A percentile compares a stretch with the other conserved stretches of the same genome.
Evolutionary conservation across 37 sponge, comb jelly and placozoan genomes (phyloP).

Genomic region (Agelas oroides): DNA sequence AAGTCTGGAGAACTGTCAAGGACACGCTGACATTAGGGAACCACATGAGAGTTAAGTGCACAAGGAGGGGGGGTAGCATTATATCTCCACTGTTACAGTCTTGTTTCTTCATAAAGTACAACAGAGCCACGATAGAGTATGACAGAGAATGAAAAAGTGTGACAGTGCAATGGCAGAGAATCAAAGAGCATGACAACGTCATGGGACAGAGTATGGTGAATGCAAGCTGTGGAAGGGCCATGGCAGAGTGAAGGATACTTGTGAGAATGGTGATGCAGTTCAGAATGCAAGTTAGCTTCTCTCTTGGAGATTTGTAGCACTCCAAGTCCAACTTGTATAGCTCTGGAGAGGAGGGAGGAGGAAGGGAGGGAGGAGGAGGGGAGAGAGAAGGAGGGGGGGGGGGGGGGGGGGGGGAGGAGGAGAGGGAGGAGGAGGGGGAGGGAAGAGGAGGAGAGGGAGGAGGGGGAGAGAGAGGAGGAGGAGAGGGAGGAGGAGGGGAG

Average conservation of each 20-base stretch:
- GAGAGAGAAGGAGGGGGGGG: not conserved
- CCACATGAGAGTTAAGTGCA: no score
- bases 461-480: slow-evolving; percentile 15
- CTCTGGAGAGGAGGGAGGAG: slow-evolving; percentile 22
- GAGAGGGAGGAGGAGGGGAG: not conserved
- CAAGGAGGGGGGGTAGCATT: no score
- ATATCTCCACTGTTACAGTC: no score
- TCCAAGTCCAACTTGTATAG: slow-evolving; percentile 25
- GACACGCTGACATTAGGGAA: no score
- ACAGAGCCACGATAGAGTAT: no score
- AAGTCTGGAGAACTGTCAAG: slow-evolving; percentile 27
- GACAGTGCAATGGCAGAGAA: no score
- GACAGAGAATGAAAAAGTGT: no score
- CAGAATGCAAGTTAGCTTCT: slow-evolving; percentile 71
- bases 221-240: no score
- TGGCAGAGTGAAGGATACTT: slow-evolving; percentile 76
- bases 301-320: slow-evolving; percentile 55
- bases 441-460: not conserved
- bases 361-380: not conserved
- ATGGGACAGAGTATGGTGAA: no score
- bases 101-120: no score
- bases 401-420: not conserved
- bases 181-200: no score
- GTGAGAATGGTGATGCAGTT: slow-evolving; percentile 64
- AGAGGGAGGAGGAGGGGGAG: not conserved